Percentiles rank a stretch among this genome's conserved stretches.
Evolutionary conservation across 2,797 vertebrate species (phyloP).

Genomic region (Catostomus latipinnis): DNA sequence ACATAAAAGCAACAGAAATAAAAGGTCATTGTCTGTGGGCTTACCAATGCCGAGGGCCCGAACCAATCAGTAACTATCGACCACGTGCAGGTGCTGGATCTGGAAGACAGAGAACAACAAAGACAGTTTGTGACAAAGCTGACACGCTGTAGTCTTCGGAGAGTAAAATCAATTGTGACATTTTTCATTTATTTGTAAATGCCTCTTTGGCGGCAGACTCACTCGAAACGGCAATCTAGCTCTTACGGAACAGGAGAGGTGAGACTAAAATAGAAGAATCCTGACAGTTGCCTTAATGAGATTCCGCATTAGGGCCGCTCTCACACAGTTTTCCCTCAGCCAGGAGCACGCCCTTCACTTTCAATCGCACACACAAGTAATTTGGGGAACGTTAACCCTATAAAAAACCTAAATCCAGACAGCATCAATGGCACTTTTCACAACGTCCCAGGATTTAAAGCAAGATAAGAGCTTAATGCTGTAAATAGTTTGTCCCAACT

Average conservation of each 20-base stretch:
- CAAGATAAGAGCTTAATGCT: constrained; percentile 18
- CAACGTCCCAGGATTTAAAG: constrained; percentile 13
- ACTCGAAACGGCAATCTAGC: constrained; percentile 93
- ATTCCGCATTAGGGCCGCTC: constrained; percentile 90
- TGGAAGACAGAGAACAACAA: constrained; percentile 87
- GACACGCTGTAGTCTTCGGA: constrained; percentile 82
- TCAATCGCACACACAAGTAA: constrained; percentile 83
- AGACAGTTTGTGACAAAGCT: constrained; percentile 95
- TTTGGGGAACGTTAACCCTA: constrained; percentile 84
- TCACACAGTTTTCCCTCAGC: constrained; percentile 80
- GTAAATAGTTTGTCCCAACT: constrained; percentile 12
- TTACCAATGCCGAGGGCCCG: constrained; percentile 82
- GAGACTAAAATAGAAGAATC: constrained; percentile 89
- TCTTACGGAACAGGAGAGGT: constrained; percentile 84
- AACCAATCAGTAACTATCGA: constrained; percentile 85
- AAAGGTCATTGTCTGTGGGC: constrained; percentile 81
- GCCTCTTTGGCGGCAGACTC: constrained; percentile 91
- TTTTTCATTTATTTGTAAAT: constrained; percentile 99
- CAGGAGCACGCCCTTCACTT: constrained; percentile 87
- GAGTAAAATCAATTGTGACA: constrained; percentile 98
- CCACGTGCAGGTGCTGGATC: constrained; percentile 80
- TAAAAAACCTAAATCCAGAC: constrained; percentile 81
- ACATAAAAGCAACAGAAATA: constrained; percentile 76
- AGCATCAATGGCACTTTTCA: constrained; percentile 69
- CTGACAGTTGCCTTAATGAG: constrained; percentile 98